Percentiles rank a stretch among this genome's conserved stretches.
phyloP scores from a whole-genome alignment of 1,140 invertebrate genomes.

The Dolichoris vasculosae region DNA sequence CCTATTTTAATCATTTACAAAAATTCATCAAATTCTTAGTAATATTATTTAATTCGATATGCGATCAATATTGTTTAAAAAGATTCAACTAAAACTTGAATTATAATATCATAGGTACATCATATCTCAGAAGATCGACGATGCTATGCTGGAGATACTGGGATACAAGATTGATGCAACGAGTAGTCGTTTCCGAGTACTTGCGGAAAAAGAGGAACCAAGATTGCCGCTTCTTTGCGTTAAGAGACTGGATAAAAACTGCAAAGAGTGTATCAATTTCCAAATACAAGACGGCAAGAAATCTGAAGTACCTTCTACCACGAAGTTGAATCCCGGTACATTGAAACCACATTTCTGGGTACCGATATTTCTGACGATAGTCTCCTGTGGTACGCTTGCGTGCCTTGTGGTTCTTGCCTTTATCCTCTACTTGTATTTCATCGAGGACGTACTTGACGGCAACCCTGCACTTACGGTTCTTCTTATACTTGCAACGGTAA shows the following conservation, averaged over 20 bases:
- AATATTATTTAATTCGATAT: too few species aligned
- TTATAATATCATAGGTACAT: constrained; percentile 42
- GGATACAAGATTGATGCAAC: constrained; percentile 57
- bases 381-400: constrained; percentile 70
- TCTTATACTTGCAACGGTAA: constrained; percentile 72
- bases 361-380: constrained; percentile 72
- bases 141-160: constrained; percentile 55
- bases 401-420: constrained; percentile 73
- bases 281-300: constrained; percentile 14
- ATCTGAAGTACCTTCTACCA: background rate
- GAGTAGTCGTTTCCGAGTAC: constrained; percentile 48
- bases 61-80: too few species aligned
- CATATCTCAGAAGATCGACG: constrained; percentile 48
- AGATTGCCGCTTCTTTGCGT: constrained; percentile 61
- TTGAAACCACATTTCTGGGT: constrained; percentile 72
- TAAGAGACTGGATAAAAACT: constrained; percentile 57
- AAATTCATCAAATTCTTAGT: too few species aligned
- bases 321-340: constrained; percentile 15
- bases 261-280: constrained; percentile 65
- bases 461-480: constrained; percentile 76
- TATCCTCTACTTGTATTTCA: constrained; percentile 74
- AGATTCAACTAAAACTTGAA: too few species aligned
- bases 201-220: constrained; percentile 47
- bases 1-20: too few species aligned
- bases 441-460: constrained; percentile 75